These are phyloP conservation scores for Patella pellucida DNA, from an alignment of 2,888 invertebrate species.

Conservation along the genomic window DNA sequence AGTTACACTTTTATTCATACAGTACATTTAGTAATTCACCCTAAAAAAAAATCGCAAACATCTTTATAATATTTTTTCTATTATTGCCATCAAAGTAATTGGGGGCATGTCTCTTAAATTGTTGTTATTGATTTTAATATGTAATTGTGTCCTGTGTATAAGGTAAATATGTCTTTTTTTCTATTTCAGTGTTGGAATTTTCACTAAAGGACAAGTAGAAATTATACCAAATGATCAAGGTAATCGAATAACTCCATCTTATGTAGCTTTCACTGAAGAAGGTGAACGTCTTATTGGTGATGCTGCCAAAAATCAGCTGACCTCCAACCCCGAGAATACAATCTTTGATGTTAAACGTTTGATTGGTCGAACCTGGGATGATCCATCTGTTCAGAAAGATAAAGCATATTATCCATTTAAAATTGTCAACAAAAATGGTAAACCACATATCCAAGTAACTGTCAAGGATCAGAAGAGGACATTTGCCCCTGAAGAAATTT, in stretches of 20 bases:
- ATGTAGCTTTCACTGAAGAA: slow-evolving; percentile 95
- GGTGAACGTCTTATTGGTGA: slow-evolving; percentile 97
- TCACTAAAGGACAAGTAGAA: slow-evolving; percentile 96
- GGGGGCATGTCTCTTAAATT: neutral
- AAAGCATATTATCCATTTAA: slow-evolving; percentile 98
- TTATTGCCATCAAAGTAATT: no score
- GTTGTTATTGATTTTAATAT: neutral
- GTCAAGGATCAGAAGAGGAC: slow-evolving; percentile 75
- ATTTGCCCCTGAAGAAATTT: slow-evolving; percentile 98
- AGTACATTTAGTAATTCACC: no score
- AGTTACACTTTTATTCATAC: no score
- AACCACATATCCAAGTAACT: slow-evolving; percentile 87
- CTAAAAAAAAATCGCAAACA: no score
- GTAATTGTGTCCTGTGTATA: neutral
- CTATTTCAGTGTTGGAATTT: slow-evolving; percentile 73
- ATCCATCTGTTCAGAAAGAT: slow-evolving; percentile 91
- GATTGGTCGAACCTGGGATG: slow-evolving; percentile 96
- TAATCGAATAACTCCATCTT: slow-evolving; percentile 97
- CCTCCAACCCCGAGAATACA: slow-evolving; percentile 98
- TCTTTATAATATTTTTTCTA: no score
- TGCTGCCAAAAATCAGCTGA: slow-evolving; percentile 98
- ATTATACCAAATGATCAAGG: slow-evolving; percentile 99
- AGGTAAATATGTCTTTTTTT: neutral
- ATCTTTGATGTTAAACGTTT: slow-evolving; percentile 98
- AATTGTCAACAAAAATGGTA: slow-evolving; percentile 88